phyloP scores from a whole-genome alignment of 2,113 vertebrate genomes.

The Cairina moschata region DNA sequence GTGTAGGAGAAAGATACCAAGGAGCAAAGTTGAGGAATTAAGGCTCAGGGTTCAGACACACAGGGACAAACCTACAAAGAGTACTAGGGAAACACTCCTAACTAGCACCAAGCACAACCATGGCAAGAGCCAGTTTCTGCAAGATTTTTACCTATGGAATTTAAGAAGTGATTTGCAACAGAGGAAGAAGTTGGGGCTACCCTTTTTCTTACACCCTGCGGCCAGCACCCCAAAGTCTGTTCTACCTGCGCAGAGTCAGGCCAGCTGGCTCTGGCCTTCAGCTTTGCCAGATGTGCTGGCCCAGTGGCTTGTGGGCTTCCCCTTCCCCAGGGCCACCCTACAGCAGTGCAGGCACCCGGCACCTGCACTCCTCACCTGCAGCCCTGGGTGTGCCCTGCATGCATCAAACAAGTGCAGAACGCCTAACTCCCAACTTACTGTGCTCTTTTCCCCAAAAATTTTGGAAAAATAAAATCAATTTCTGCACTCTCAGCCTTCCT shows the following conservation, averaged over 20 bases:
- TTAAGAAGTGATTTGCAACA: neutral
- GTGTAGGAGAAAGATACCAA: neutral
- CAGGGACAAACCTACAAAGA: neutral
- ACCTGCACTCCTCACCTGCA: neutral
- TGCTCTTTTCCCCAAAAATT: no score
- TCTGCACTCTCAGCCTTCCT: no score
- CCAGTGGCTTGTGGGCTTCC: neutral
- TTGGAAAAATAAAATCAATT: no score
- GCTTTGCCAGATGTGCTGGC: neutral
- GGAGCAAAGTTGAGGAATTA: neutral
- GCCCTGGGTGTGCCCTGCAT: neutral
- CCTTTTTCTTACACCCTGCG: neutral
- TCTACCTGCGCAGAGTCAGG: neutral
- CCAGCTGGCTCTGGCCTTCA: neutral
- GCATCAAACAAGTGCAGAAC: accelerated
- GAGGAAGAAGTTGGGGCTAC: neutral
- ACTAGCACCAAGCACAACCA: neutral
- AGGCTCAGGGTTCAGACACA: neutral
- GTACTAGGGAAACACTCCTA: neutral
- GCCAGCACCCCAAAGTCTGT: neutral
- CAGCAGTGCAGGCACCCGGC: neutral
- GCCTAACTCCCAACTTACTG: no score
- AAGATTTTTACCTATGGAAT: neutral
- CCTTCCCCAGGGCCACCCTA: neutral
- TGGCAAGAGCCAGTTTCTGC: accelerated